phyloP scores from a whole-genome alignment of 2,888 invertebrate species.

The Erannis defoliaria region DNA sequence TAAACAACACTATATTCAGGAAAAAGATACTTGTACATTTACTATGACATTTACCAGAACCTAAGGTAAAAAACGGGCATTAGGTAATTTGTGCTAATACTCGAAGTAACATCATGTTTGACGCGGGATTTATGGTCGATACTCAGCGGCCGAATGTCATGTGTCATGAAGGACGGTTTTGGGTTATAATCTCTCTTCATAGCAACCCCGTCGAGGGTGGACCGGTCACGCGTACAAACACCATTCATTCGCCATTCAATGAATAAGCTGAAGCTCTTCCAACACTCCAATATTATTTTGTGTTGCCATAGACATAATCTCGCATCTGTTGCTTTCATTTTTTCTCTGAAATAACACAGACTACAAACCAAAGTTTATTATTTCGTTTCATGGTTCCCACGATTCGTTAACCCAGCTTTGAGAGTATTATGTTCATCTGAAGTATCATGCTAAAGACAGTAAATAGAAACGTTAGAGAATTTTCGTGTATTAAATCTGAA shows the following conservation, averaged over 20 bases:
- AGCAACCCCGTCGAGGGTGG: constrained; percentile 52
- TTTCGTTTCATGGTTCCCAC: constrained; percentile 12
- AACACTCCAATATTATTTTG: constrained; percentile 63
- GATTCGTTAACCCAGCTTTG: constrained; percentile 2
- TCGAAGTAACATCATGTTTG: constrained; percentile 22
- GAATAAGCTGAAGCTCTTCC: constrained; percentile 61
- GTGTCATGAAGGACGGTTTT: constrained; percentile 58
- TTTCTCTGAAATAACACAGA: constrained; percentile 34
- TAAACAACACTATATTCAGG: no score
- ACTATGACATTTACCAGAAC: no score
- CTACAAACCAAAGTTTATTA: constrained; percentile 25
- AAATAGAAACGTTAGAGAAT: not conserved
- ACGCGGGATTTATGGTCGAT: constrained; percentile 40
- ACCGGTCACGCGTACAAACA: constrained; percentile 63
- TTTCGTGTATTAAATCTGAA: not conserved
- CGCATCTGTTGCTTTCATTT: constrained; percentile 60
- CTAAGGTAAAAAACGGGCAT: not conserved
- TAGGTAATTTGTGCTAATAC: constrained; percentile 16
- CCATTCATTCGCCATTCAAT: constrained; percentile 60
- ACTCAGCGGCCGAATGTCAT: constrained; percentile 55
- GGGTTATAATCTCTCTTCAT: constrained; percentile 64
- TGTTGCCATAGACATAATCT: constrained; percentile 48
- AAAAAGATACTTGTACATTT: no score
- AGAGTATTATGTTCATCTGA: constrained; percentile 6
- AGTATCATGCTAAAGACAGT: not conserved